phyloP scores from a whole-genome alignment of 2,888 invertebrate genomes.

The Leptopilina syphax region DNA sequence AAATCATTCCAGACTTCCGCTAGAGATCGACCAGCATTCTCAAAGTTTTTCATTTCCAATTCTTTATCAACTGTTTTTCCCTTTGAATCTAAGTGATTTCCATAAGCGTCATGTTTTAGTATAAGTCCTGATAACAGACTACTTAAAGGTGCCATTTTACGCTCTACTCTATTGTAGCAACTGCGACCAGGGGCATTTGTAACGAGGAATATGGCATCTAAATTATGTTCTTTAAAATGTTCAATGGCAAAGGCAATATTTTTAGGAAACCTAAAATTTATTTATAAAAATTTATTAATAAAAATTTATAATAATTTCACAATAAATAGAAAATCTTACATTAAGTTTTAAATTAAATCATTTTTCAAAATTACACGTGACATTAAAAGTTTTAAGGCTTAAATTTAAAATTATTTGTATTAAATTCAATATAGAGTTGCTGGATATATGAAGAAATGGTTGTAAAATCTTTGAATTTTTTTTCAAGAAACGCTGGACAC shows the following conservation, averaged over 20 bases:
- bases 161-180: constrained; percentile 67
- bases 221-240: constrained; percentile 57
- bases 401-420: no score
- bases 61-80: constrained; percentile 64
- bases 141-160: constrained; percentile 63
- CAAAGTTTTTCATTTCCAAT: constrained; percentile 69
- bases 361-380: no score
- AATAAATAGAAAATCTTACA: not conserved
- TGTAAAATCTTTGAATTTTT: no score
- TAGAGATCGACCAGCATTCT: constrained; percentile 61
- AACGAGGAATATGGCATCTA: constrained; percentile 58
- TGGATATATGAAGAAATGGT: no score
- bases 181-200: constrained; percentile 64
- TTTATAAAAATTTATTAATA: not conserved
- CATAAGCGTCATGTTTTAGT: constrained; percentile 61
- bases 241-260: constrained; percentile 56
- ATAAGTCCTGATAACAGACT: constrained; percentile 62
- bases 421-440: no score
- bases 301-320: not conserved
- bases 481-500: no score
- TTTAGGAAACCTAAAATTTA: constrained; percentile 52
- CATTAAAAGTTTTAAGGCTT: no score
- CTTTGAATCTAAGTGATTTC: constrained; percentile 62
- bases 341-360: not conserved
- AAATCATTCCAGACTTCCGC: constrained; percentile 43